Evolutionary conservation across 2,888 invertebrate species (phyloP).

Genomic region (Pandemis corylana): DNA sequence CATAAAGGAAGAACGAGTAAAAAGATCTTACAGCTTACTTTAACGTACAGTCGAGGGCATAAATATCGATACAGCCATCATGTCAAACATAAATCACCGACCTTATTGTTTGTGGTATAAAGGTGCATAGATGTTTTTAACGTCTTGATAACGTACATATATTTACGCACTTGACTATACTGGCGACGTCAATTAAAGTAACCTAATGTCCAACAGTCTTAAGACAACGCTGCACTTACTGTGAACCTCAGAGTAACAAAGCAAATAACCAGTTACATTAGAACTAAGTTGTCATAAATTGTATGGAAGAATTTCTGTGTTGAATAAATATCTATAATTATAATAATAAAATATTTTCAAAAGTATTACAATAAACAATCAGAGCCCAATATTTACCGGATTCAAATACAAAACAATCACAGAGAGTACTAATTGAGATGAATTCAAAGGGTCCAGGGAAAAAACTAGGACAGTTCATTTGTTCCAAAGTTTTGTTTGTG

Average conservation of each 20-base stretch:
- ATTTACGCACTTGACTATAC: no score
- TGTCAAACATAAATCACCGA: no score
- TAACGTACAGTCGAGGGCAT: not conserved
- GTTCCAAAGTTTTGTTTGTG: no score
- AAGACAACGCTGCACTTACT: not conserved
- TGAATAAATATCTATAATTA: not conserved
- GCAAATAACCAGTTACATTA: not conserved
- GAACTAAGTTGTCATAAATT: not conserved
- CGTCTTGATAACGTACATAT: no score
- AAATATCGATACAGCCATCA: no score
- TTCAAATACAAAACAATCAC: slow-evolving; percentile 51
- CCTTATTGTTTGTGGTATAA: no score
- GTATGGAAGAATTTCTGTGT: not conserved
- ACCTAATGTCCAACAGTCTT: no score
- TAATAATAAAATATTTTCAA: not conserved
- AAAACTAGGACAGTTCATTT: no score
- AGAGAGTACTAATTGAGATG: slow-evolving; percentile 57
- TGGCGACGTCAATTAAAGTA: no score
- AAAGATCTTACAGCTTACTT: not conserved
- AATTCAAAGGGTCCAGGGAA: not conserved
- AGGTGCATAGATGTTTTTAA: no score
- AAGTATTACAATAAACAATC: not conserved
- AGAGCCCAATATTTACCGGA: not conserved
- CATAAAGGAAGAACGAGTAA: slow-evolving; percentile 25
- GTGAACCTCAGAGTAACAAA: not conserved